A percentile compares a stretch with the other conserved stretches of the same genome.
Evolutionary conservation across 2,797 vertebrate genomes (phyloP).

Genomic region (Cuculus canorus): DNA sequence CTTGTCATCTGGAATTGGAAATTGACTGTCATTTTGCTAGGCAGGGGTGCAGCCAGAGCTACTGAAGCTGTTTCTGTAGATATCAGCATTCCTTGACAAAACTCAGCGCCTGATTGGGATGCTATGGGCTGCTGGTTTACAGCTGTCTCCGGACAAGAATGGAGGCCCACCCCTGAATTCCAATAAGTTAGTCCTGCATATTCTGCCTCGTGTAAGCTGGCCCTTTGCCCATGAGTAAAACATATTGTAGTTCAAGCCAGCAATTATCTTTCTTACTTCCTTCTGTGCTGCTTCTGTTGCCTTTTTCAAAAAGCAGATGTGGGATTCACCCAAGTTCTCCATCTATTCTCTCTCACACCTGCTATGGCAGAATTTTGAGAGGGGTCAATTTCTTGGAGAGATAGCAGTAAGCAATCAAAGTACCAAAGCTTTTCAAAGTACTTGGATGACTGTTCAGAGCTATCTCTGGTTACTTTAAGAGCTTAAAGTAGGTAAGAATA

Average conservation of each 20-base stretch:
- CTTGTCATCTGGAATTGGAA: constrained; percentile 88
- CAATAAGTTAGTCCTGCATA: constrained; percentile 90
- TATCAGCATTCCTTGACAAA: constrained; percentile 93
- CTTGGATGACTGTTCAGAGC: neutral
- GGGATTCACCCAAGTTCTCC: constrained; percentile 83
- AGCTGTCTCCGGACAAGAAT: constrained; percentile 94
- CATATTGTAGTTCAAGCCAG: constrained; percentile 81
- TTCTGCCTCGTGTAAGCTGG: constrained; percentile 88
- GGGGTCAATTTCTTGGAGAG: constrained; percentile 28
- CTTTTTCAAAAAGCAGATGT: constrained; percentile 77
- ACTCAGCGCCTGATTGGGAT: constrained; percentile 90
- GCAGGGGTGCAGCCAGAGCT: constrained; percentile 82
- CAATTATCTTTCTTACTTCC: constrained; percentile 81
- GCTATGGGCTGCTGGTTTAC: constrained; percentile 97
- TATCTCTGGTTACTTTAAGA: neutral
- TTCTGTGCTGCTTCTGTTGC: constrained; percentile 86
- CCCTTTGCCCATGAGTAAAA: constrained; percentile 87
- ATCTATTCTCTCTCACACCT: constrained; percentile 75
- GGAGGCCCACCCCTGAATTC: constrained; percentile 92
- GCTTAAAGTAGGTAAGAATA: neutral
- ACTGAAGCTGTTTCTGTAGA: constrained; percentile 83
- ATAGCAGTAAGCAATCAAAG: neutral
- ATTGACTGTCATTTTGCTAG: constrained; percentile 87
- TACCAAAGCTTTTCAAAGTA: neutral
- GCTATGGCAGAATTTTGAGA: constrained; percentile 52